Evolutionary conservation across 2,888 invertebrate species (phyloP).

Genomic region (Drosophila lacicola): DNA sequence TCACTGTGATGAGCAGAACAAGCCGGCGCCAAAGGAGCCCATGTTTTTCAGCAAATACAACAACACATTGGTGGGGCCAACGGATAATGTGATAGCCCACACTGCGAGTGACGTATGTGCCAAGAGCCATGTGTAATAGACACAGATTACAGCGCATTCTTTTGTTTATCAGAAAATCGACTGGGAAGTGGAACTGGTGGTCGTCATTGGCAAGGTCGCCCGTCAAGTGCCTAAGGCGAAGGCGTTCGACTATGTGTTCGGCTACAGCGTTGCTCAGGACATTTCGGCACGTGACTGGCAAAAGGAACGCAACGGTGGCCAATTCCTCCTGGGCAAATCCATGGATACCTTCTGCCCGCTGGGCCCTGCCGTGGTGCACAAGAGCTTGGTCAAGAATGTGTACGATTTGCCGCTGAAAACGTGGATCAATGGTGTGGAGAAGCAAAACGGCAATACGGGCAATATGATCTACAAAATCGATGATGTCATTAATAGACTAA

Average conservation of each 20-base stretch:
- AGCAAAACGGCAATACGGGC: constrained; percentile 92
- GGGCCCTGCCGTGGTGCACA: constrained; percentile 92
- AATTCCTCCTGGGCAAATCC: constrained; percentile 91
- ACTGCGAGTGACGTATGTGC: constrained; percentile 87
- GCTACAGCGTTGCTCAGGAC: constrained; percentile 94
- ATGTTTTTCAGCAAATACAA: constrained; percentile 96
- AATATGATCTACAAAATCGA: constrained; percentile 92
- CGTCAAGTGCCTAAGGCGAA: constrained; percentile 89
- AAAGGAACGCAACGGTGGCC: constrained; percentile 88
- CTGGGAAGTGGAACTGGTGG: constrained; percentile 93
- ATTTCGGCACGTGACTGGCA: constrained; percentile 94
- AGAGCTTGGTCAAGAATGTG: constrained; percentile 89
- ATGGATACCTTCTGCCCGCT: constrained; percentile 96
- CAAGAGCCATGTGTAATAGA: neutral
- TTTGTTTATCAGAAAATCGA: constrained; percentile 89
- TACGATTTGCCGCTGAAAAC: constrained; percentile 89
- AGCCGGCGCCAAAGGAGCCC: constrained; percentile 90
- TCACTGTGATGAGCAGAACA: constrained; percentile 93
- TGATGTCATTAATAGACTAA: constrained; percentile 90
- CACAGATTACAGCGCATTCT: constrained; percentile 1
- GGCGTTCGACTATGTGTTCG: constrained; percentile 91
- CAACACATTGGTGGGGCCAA: constrained; percentile 91
- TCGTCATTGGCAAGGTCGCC: constrained; percentile 87
- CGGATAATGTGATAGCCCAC: constrained; percentile 89
- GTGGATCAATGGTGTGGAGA: constrained; percentile 90